Percentiles rank a stretch among this genome's conserved stretches.
phyloP scores from a whole-genome alignment of 2,113 vertebrate genomes.

The Bubo blakistoni region DNA sequence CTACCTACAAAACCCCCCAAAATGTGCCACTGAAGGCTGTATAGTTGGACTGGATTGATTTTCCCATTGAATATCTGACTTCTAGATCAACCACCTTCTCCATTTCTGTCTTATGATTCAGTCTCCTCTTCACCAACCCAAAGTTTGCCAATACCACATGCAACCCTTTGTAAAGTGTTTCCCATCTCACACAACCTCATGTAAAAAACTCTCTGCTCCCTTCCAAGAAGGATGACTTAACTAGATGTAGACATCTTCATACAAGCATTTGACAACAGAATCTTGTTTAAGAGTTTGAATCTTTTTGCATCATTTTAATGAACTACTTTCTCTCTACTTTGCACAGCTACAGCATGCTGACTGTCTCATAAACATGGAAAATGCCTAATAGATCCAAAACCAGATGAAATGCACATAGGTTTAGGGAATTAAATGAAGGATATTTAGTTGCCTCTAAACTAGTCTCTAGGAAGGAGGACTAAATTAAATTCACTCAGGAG shows the following conservation, averaged over 20 bases:
- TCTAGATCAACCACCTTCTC: neutral
- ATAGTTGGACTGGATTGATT: neutral
- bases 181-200: neutral
- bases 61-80: neutral
- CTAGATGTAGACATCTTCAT: neutral
- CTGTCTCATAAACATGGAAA: neutral
- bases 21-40: neutral
- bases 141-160: neutral
- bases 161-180: neutral
- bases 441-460: neutral
- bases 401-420: neutral
- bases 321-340: neutral
- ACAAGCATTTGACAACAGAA: neutral
- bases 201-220: neutral
- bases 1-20: neutral
- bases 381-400: neutral
- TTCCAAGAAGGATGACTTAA: neutral
- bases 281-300: neutral
- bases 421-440: neutral
- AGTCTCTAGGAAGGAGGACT: neutral
- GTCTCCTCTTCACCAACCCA: neutral
- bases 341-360: neutral
- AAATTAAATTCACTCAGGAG: neutral
- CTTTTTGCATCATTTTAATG: neutral
- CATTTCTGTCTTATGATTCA: neutral